phyloP scores from a whole-genome alignment of 1,140 invertebrate genomes.

The Drosophila melanogaster region Release_6_plus_ISO1_MT NC_004354.4:5013001-5013500 shows the following conservation, averaged over 20 bases:
- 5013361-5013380: slow-evolving; percentile 42
- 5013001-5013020: slow-evolving; percentile 82
- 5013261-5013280: no score
- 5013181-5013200: no score
- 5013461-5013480: slow-evolving; percentile 72
- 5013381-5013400: slow-evolving; percentile 75
- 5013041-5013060: slow-evolving; percentile 81
- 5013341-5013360: slow-evolving; percentile 47
- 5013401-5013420: slow-evolving; percentile 83
- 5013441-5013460: slow-evolving; percentile 74
- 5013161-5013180: no score
- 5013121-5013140: slow-evolving; percentile 1
- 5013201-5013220: no score
- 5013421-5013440: slow-evolving; percentile 83
- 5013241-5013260: no score
- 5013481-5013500: slow-evolving; percentile 61
- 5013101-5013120: slow-evolving; percentile 22
- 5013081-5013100: slow-evolving; percentile 5
- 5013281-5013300: neutral
- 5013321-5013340: slow-evolving; percentile 20
- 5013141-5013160: neutral
- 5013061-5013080: slow-evolving; percentile 52
- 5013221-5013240: no score
- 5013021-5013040: slow-evolving; percentile 83
- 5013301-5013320: slow-evolving; percentile 3